Percentiles rank a stretch among this genome's conserved stretches.
These are phyloP conservation scores for Mesorhabditis spiculigera DNA, from an alignment of 2,888 invertebrate genomes.

Conservation along the genomic window DNA sequence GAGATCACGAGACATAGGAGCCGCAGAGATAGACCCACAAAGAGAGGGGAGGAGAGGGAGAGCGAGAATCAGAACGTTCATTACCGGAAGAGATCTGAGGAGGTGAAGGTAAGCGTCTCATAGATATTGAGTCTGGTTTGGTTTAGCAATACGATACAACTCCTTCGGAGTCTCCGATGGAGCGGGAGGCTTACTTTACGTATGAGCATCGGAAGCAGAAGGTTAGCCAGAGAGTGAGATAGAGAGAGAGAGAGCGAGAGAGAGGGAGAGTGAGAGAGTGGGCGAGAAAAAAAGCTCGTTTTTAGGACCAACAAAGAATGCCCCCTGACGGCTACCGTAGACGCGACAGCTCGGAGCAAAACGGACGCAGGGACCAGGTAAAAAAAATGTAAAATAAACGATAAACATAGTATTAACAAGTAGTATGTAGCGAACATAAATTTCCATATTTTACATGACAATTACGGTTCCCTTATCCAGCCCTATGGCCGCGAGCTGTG, in stretches of 20 bases:
- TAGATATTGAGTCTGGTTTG: too few relatives aligned
- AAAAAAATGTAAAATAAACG: too few relatives aligned
- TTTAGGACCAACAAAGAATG: too few relatives aligned
- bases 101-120: neutral
- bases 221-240: neutral
- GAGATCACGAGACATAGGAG: neutral
- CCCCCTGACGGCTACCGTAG: too few relatives aligned
- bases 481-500: slow-evolving; percentile 1
- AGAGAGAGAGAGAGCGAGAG: too few relatives aligned
- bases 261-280: too few relatives aligned
- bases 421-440: too few relatives aligned
- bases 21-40: neutral
- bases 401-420: too few relatives aligned
- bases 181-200: slow-evolving; percentile 4
- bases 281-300: too few relatives aligned
- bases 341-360: too few relatives aligned
- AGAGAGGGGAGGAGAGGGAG: neutral
- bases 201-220: neutral
- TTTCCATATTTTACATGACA: too few relatives aligned
- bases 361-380: too few relatives aligned
- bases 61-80: neutral
- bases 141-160: neutral
- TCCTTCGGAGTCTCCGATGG: neutral
- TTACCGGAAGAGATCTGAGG: neutral
- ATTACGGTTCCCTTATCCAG: neutral